Percentiles rank a stretch among this genome's conserved stretches.
Evolutionary conservation across 2,888 invertebrate species (phyloP).

Genomic region (Tipula vernalis): DNA sequence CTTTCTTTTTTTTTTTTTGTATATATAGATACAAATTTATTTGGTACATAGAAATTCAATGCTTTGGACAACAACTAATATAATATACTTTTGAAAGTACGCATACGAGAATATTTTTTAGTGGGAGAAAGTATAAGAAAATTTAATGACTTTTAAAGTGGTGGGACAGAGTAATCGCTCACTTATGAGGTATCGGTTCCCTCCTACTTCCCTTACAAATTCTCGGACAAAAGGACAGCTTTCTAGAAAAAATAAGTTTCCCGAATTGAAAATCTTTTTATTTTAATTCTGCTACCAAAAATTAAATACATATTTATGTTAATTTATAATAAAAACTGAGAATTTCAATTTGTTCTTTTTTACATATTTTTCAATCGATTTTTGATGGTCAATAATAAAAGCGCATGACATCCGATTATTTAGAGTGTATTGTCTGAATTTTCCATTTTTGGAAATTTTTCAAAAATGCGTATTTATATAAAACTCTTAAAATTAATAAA

Average conservation of each 20-base stretch:
- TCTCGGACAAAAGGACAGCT: background rate
- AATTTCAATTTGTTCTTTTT: background rate
- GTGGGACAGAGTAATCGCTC: background rate
- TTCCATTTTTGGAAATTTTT: background rate
- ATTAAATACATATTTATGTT: background rate
- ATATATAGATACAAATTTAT: background rate
- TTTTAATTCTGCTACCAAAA: background rate
- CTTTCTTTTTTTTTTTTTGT: background rate
- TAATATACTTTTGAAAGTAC: background rate
- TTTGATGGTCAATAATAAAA: slow-evolving; percentile 8
- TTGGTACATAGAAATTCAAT: background rate
- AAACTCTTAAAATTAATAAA: background rate
- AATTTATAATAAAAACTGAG: background rate
- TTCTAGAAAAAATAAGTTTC: background rate
- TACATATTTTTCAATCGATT: background rate
- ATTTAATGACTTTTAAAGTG: background rate
- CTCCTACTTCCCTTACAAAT: background rate
- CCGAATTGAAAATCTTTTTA: background rate
- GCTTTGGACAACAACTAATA: background rate
- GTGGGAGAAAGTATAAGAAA: background rate
- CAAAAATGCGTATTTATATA: background rate
- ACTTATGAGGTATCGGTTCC: background rate
- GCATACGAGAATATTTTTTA: background rate
- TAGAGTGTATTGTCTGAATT: background rate
- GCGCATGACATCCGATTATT: background rate